Percentiles rank a stretch among this genome's conserved stretches.
Evolutionary conservation across 2,888 invertebrate genomes (phyloP).

Genomic region (Isoperla grammatica): DNA sequence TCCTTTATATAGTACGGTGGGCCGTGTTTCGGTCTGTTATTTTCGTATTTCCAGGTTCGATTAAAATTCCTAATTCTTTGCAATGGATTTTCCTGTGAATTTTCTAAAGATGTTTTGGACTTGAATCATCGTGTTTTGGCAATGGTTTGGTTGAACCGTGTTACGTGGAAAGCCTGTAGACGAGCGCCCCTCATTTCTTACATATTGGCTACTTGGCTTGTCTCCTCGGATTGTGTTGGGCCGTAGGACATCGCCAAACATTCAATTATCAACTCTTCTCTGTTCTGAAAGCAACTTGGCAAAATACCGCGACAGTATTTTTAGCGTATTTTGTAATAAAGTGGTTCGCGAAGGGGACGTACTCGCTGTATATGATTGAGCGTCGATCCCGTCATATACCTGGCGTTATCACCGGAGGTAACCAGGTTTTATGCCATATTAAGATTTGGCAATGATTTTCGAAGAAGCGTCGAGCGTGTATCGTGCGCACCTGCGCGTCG

Average conservation of each 20-base stretch:
- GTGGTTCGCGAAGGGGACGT: too few relatives aligned
- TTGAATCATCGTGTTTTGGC: not conserved
- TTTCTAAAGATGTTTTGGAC: not conserved
- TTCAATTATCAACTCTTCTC: slow-evolving; percentile 15
- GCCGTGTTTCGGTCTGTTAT: not conserved
- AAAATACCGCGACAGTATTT: slow-evolving; percentile 15
- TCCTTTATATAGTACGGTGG: too few relatives aligned
- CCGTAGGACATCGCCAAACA: slow-evolving; percentile 4
- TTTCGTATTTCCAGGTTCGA: not conserved
- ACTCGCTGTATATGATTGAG: too few relatives aligned
- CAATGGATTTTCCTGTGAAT: slow-evolving; percentile 1
- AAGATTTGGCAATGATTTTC: not conserved
- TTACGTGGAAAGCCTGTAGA: too few relatives aligned
- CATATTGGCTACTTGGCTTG: not conserved
- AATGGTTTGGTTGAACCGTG: too few relatives aligned
- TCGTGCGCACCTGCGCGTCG: slow-evolving; percentile 6
- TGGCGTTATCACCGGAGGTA: too few relatives aligned
- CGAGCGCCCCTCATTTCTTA: too few relatives aligned
- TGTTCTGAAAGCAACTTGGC: slow-evolving; percentile 4
- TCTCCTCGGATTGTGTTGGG: not conserved
- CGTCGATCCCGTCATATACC: too few relatives aligned
- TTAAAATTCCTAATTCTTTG: not conserved
- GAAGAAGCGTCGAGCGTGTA: not conserved
- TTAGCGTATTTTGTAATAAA: not conserved
- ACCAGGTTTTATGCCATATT: too few relatives aligned